These are phyloP conservation scores for Parnassius mnemosyne DNA, from an alignment of 2,888 invertebrate genomes.

Conservation along the genomic window DNA sequence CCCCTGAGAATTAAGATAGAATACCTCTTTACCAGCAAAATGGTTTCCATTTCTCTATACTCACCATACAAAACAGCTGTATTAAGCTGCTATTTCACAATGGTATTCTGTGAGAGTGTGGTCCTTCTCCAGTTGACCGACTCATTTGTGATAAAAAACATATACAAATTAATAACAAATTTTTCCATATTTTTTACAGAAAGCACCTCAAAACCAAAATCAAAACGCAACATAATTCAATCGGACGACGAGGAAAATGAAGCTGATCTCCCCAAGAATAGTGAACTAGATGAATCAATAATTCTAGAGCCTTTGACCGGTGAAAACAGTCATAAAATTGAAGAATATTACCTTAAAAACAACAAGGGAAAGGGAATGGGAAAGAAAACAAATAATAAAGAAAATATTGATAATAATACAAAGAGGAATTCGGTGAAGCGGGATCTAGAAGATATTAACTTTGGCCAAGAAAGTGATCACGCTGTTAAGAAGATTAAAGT, in stretches of 20 bases:
- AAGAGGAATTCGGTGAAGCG: conserved; percentile 31
- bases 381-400: conserved; percentile 34
- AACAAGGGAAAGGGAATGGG: conserved; percentile 51
- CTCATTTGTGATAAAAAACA: too few species aligned
- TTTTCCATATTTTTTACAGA: not conserved
- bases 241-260: conserved; percentile 48
- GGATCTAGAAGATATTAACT: conserved; percentile 30
- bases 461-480: conserved; percentile 32
- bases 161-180: too few species aligned
- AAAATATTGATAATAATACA: conserved; percentile 29
- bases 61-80: too few species aligned
- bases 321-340: conserved; percentile 63
- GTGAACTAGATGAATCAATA: conserved; percentile 54
- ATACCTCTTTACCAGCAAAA: too few species aligned
- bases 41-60: too few species aligned
- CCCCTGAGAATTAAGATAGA: too few species aligned
- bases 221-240: conserved; percentile 50
- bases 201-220: conserved; percentile 30
- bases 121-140: too few species aligned
- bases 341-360: conserved; percentile 58
- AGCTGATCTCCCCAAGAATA: conserved; percentile 45
- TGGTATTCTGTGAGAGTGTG: too few species aligned
- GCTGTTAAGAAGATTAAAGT: conserved; percentile 52
- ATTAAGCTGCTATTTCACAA: too few species aligned
- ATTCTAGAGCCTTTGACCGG: conserved; percentile 55